These are phyloP conservation scores for Sinelater perroti DNA, from an alignment of 2,888 invertebrate genomes.

Conservation along the genomic window DNA sequence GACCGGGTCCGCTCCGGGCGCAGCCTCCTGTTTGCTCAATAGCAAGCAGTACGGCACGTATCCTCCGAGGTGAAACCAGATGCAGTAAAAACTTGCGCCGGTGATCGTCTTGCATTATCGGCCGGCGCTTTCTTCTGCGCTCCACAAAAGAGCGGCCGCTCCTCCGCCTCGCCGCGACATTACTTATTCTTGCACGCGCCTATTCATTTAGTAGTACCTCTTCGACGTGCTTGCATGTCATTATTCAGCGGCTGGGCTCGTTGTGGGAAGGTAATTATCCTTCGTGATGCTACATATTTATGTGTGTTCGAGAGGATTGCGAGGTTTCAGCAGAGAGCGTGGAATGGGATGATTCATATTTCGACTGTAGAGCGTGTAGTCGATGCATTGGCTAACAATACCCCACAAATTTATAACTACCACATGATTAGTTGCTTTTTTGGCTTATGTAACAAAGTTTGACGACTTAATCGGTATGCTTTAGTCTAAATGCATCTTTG, in stretches of 20 bases:
- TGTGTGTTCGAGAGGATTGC: neutral
- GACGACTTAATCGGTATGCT: too few species aligned
- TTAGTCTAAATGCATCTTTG: too few species aligned
- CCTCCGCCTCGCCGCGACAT: too few species aligned
- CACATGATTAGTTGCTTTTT: too few species aligned
- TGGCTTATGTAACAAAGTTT: too few species aligned
- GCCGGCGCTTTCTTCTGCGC: conserved; percentile 17
- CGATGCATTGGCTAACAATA: neutral
- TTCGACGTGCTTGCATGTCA: conserved; percentile 34
- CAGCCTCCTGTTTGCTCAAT: conserved; percentile 7
- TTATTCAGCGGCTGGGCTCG: conserved; percentile 26
- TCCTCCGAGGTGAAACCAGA: conserved; percentile 15
- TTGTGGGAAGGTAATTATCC: conserved; percentile 31
- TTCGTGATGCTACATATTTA: conserved; percentile 4
- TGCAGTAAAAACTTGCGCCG: conserved; percentile 14
- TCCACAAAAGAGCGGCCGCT: too few species aligned
- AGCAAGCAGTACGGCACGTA: conserved; percentile 14
- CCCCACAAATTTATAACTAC: conserved; percentile 8
- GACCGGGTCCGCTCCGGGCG: conserved; percentile 1
- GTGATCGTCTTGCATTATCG: conserved; percentile 12
- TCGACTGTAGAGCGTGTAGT: too few species aligned
- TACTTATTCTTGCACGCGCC: conserved; percentile 35
- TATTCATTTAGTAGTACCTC: conserved; percentile 34
- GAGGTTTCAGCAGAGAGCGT: too few species aligned
- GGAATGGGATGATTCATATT: too few species aligned